These are phyloP conservation scores for Hirtodrosophila cameraria DNA, from an alignment of 2,888 invertebrate species.

Conservation along the genomic window DNA sequence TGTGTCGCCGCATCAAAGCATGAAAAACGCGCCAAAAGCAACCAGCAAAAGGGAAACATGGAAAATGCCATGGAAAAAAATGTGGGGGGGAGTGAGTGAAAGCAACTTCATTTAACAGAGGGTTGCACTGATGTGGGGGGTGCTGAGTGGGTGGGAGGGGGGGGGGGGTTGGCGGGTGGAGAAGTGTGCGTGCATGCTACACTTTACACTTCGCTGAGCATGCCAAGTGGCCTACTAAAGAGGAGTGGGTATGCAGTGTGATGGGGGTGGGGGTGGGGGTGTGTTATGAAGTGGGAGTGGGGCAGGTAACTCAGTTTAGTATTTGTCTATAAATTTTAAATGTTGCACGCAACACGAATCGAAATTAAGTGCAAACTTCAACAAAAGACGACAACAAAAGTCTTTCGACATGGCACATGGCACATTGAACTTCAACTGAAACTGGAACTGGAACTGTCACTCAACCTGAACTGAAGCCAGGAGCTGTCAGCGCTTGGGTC, in stretches of 20 bases:
- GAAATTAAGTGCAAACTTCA: conserved; percentile 68
- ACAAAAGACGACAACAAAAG: conserved; percentile 27
- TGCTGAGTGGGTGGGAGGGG: conserved; percentile 3
- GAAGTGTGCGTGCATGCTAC: conserved; percentile 47
- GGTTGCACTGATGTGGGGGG: conserved; percentile 12
- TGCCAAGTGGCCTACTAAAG: conserved; percentile 69
- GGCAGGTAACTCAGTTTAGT: conserved; percentile 15
- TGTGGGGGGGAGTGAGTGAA: conserved; percentile 5
- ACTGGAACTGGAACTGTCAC: conserved; percentile 25
- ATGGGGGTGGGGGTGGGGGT: not conserved
- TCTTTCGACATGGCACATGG: not conserved
- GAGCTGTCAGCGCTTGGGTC: conserved; percentile 1
- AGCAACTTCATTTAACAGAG: conserved; percentile 63
- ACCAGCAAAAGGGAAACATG: conserved; percentile 61
- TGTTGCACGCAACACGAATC: conserved; percentile 77
- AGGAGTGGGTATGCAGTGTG: not conserved
- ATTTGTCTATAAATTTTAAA: conserved; percentile 80
- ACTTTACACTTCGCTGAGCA: conserved; percentile 78
- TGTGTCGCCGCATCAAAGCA: conserved; percentile 81
- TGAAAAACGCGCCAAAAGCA: conserved; percentile 67
- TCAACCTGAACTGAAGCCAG: conserved; percentile 2
- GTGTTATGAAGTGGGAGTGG: not conserved
- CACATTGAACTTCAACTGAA: conserved; percentile 4
- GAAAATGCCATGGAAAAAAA: conserved; percentile 43
- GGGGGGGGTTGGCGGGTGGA: conserved; percentile 1